Evolutionary conservation across 2,113 vertebrate genomes (phyloP), one percentile per base, ranked within the genome.

Genomic region (Proterorhinus semilunaris): DNA sequence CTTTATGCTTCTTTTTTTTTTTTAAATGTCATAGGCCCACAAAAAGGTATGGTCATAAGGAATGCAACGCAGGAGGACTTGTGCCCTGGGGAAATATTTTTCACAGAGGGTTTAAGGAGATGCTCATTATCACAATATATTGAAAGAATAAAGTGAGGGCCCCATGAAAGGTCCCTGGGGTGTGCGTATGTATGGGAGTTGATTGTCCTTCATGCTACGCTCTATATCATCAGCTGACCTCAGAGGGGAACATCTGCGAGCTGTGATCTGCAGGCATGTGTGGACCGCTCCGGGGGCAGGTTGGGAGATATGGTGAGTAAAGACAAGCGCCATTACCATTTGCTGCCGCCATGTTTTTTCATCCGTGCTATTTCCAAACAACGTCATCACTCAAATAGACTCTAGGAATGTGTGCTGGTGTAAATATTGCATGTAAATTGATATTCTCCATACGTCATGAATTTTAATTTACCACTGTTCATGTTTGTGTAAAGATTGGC

Each of bases 211-310:
- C 66, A 77, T 17, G 69, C 84, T 64, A 45, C 66, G 74, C 76
- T 77, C 72, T 79, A 85, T 81, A 90, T 89, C 83, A 89, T 70
- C 52, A 71, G 71, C 57, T 66, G 75, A 75, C 76, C 76, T 88
- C 88, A 11, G 74, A 79, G 82, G 88, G 76, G 71, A 91, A 89
- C 88, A 82, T 90, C 87, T 90, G 86, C 48, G 71, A 8, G 13
- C 58, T 27, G 69, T 74, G 75, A 83, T 63, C 65, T 72, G 77
- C 65, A 80, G 80, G 80, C 79, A 81, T 61, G 72, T 81, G 76
- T 72, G 68, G 66, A 71, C 64, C 72, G 62, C 67, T 65, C 43
- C 67, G 67, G 74, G 27, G 83, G 78, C 76, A 71, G 75, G 55
- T 86, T 45, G 46, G 46, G 57, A 82, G 71, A 42, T 58, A 66